Base-by-base conservation (phyloP, 2,888 invertebrate species). In the Napeogenes sylphis region DNA sequence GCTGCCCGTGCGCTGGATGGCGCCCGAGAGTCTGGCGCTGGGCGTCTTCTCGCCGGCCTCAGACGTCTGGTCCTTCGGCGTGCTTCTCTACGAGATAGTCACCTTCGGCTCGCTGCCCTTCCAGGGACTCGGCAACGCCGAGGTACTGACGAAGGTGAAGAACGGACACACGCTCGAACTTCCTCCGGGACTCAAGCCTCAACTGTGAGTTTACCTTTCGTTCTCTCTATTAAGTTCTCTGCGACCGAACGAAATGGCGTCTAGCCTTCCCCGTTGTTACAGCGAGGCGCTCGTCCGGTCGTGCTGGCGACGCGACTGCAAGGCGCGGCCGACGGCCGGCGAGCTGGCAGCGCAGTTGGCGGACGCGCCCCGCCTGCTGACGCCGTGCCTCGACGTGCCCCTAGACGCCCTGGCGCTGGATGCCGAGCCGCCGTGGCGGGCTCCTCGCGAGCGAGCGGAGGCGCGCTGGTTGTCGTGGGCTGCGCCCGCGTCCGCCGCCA, bases 1-100 rank as follows among this genome's bases (percentile, higher is more conserved):
- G 94, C 85, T 97, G 70, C 97, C 97, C 0, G 96, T 97, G 8
- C 92, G 97, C 66, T 98, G 98, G 97, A 97, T 98, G 97, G 94
- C 97, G 1, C 97, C 97, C 0, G 98, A 98, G 85, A 95, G 95
- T 71, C 87, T 98, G 14, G 93, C 93, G 3, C 90, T 95, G 33
- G 97, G 97, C 12, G 92, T 96, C 61, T 98, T 97, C 82, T 96
- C 96, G 0, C 93, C 96, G 30, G 94, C 95, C 46, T 96, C 97
- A 0, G 98, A 98, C 83, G 94, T 98, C 14, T 98, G 97, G 97
- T 95, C 96, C 45, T 97, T 94, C 79, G 98, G 97, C 4, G 95
- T 98, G 53, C 90, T 97, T 32, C 90, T 98, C 2, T 98, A 95
- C 79, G 96, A 96, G 85, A 95, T 98, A 62, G 94, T 97, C 63